Percentiles rank a stretch among this genome's conserved stretches.
Conservation (phyloP, 30 jellyfish, hydroid and myxozoan genomes). For the Aurelia aurita region DNA sequence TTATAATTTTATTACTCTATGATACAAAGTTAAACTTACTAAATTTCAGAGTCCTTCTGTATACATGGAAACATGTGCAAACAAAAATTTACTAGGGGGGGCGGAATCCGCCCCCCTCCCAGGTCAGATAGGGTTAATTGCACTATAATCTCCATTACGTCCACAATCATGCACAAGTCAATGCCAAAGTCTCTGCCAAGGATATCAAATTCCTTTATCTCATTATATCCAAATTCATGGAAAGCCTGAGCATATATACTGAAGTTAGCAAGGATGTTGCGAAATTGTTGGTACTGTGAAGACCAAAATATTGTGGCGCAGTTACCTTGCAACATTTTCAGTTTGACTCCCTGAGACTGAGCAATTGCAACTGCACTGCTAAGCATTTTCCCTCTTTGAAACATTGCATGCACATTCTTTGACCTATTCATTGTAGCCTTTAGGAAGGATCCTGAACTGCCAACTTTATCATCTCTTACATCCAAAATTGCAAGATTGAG, state of each 20-base stretch:
- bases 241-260: conserved; percentile 37
- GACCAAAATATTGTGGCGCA: conserved; percentile 45
- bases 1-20: too few species aligned
- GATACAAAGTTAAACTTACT: too few species aligned
- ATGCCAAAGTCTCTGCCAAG: conserved; percentile 20
- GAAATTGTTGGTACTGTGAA: conserved; percentile 18
- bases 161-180: conserved; percentile 28
- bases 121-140: too few species aligned
- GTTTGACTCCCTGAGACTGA: conserved; percentile 12
- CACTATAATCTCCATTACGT: conserved; percentile 13
- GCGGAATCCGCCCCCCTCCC: too few species aligned
- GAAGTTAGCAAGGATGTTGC: conserved; percentile 10
- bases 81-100: too few species aligned
- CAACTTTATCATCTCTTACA: conserved; percentile 14
- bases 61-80: too few species aligned
- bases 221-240: conserved; percentile 31
- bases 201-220: conserved; percentile 32
- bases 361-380: conserved; percentile 41
- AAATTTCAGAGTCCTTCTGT: too few species aligned
- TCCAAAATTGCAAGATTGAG: conserved; percentile 15
- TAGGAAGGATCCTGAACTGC: conserved; percentile 3
- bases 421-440: neutral
- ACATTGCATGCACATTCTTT: conserved; percentile 42
- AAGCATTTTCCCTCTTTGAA: conserved; percentile 54
- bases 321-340: conserved; percentile 31